These are phyloP conservation scores for Monopterus albus DNA, from an alignment of 2,113 vertebrate genomes.

Conservation along the genomic window DNA sequence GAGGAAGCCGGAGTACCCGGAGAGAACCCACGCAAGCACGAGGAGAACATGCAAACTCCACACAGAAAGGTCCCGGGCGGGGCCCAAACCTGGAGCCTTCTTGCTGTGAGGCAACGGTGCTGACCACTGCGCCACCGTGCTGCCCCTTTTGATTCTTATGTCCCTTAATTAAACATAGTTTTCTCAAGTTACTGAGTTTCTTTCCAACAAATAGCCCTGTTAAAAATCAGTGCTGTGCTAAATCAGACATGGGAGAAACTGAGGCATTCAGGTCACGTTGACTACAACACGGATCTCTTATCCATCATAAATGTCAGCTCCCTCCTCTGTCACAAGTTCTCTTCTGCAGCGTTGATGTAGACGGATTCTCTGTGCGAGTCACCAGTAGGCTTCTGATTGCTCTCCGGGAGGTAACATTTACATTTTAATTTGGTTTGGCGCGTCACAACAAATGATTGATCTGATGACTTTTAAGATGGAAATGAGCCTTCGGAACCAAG, in stretches of 20 bases:
- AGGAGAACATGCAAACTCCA: too few relatives aligned
- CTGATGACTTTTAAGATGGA: not conserved
- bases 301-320: slow-evolving; percentile 33
- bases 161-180: too few relatives aligned
- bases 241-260: slow-evolving; percentile 3
- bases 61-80: too few relatives aligned
- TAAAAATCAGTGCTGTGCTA: slow-evolving; percentile 28
- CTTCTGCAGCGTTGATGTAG: not conserved
- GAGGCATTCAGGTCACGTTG: not conserved
- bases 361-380: too few relatives aligned
- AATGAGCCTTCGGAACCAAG: not conserved
- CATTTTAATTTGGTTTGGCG: not conserved
- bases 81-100: too few relatives aligned
- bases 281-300: not conserved
- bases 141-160: too few relatives aligned
- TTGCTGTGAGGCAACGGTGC: too few relatives aligned
- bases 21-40: too few relatives aligned
- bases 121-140: too few relatives aligned
- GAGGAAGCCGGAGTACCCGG: too few relatives aligned
- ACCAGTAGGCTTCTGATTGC: slow-evolving; percentile 14
- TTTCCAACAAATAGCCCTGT: not conserved
- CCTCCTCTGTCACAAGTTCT: not conserved
- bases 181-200: too few relatives aligned
- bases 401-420: not conserved
- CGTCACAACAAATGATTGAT: not conserved